These are phyloP conservation scores for Mechanitis mazaeus DNA, from an alignment of 2,888 invertebrate species.

Conservation along the genomic window DNA sequence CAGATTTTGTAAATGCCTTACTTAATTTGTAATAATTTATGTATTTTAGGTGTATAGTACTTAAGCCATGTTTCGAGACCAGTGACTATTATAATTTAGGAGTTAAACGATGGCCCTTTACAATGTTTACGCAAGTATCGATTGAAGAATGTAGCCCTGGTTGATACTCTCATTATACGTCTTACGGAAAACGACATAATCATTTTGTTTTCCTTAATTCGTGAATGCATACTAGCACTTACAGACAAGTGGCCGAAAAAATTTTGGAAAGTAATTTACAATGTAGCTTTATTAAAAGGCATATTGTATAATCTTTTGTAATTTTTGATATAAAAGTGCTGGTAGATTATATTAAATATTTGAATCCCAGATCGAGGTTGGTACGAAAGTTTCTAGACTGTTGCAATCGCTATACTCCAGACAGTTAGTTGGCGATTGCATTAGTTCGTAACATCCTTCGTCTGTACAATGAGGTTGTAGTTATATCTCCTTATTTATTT, in stretches of 20 bases:
- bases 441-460: constrained; percentile 70
- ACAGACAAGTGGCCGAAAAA: constrained; percentile 58
- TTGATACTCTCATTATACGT: constrained; percentile 54
- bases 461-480: constrained; percentile 69
- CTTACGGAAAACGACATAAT: constrained; percentile 64
- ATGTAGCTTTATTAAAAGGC: constrained; percentile 52
- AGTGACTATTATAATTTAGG: constrained; percentile 76
- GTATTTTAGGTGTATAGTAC: constrained; percentile 77
- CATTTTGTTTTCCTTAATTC: constrained; percentile 69
- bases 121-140: constrained; percentile 52
- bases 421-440: constrained; percentile 51
- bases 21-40: constrained; percentile 78
- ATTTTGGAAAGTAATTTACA: constrained; percentile 68
- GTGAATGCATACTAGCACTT: constrained; percentile 63
- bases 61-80: constrained; percentile 77
- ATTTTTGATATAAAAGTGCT: constrained; percentile 75
- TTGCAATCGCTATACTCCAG: constrained; percentile 52
- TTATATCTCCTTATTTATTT: constrained; percentile 74
- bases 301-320: constrained; percentile 71
- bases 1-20: constrained; percentile 77
- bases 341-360: constrained; percentile 55
- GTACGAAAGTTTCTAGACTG: constrained; percentile 64
- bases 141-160: constrained; percentile 58
- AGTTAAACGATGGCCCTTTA: constrained; percentile 59
- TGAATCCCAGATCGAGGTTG: constrained; percentile 57